Base-by-base conservation (phyloP, 2,113 vertebrate species). In the Beaufortia kweichowensis region DNA sequence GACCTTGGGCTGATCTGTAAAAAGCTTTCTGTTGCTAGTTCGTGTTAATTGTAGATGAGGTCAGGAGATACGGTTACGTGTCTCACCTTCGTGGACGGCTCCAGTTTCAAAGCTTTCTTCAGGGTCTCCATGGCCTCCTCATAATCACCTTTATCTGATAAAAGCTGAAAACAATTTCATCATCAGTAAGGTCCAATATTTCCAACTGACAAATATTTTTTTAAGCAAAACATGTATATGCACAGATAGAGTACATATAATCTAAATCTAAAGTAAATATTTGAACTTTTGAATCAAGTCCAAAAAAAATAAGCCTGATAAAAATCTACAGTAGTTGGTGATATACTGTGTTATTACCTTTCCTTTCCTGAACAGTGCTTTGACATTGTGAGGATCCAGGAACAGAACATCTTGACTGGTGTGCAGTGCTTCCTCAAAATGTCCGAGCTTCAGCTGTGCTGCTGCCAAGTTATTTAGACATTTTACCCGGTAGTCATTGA, bases 391-490 rank as follows among this genome's bases (percentile, higher is more conserved):
- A 0, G 90, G 90, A 63, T 92, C 91, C 8, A 95, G 88, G 77
- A 83, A 75, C 71, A 95, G 86, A 1, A 91, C 91, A 1, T 91
- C 90, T 12, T 87, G 83, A 77, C 92, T 93, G 75, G 90, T 90
- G 4, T 82, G 88, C 81, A 95, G 86, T 1, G 93, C 92, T 68
- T 93, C 90, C 1, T 83, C 85, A 2, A 56, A 78, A 76, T 89
- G 91, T 77, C 91, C 86, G 85, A 94, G 87, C 82, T 93, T 95
- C 74, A 95, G 65, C 81, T 92, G 93, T 33, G 90, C 79, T 0
- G 93, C 84, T 23, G 92, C 93, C 86, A 92, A 84, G 88, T 95
- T 95, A 83, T 95, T 95, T 75, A 95, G 89, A 88, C 92, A 95
- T 84, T 95, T 95, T n/a, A 94, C 86, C 10, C 90, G 84, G 81